Base-by-base conservation (phyloP, 2,113 vertebrate genomes). In the Phylloscopus whistleri region DNA sequence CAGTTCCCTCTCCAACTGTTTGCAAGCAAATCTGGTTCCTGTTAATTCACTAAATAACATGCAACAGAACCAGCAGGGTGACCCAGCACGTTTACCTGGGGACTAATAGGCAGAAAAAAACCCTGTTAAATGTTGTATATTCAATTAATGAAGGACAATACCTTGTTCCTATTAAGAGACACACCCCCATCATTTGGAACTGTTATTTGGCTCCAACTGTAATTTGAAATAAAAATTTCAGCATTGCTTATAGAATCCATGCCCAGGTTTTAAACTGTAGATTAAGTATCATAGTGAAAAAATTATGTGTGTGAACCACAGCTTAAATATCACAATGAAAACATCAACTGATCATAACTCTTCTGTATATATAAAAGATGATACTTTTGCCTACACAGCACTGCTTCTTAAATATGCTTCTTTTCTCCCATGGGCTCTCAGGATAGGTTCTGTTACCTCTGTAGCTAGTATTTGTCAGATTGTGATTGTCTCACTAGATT, bases 1-100 rank as follows among this genome's bases (percentile, higher is more conserved):
- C 53, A 60, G 46, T 41, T 89, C 49, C 55, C 59, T 46, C 37
- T 86, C 46, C 39, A 62, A 14, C 28, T 66, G 31, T 62, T 70
- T 78, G 63, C 80, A 89, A 87, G 55, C 39, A 51, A 94, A 81
- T 77, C 68, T 92, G 77, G 59, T 89, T 94, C 77, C 81, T 89
- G 64, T 27, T 87, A 87, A 77, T 94, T 91, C 64, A 35, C 28
- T 89, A 81, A 78, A 94, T 59, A 81, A 92, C 43, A 91, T 2
- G 2, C 60, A 91, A 78, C n/a, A 78, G 84, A 89, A 87, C 37
- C 73, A 90, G 76, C n/a, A 84, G 43, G 30, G 56, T 62, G 78
- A 84, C 43, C 51, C 59, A 52, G 39, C 23, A 39, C 48, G 84
- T 81, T 49, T 35, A 91, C 28, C 31, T 62, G 51, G 14, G 24